A percentile compares a stretch with the other conserved stretches of the same genome.
Conservation (phyloP, 2,113 vertebrate species). For the Poecile atricapillus region DNA sequence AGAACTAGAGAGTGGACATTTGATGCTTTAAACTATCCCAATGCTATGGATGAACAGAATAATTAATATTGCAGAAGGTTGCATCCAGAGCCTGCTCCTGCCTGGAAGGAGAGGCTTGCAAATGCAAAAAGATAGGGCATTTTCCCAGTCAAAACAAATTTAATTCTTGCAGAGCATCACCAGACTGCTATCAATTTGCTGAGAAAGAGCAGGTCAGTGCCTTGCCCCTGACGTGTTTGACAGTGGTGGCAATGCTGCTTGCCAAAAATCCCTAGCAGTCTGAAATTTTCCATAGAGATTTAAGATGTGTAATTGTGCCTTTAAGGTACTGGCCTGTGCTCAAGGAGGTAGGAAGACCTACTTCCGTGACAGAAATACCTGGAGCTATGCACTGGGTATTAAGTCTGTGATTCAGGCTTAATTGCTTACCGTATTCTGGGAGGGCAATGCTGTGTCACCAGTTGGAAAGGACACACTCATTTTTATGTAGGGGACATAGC, state of each 20-base stretch:
- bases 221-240: background rate
- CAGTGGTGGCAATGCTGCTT: background rate
- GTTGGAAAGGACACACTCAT: background rate
- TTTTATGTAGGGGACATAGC: background rate
- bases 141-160: background rate
- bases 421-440: background rate
- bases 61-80: background rate
- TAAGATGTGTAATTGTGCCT: slow-evolving; percentile 1
- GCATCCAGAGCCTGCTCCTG: background rate
- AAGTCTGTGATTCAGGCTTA: background rate
- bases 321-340: background rate
- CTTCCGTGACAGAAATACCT: background rate
- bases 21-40: background rate
- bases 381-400: background rate
- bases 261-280: background rate
- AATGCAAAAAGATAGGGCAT: background rate
- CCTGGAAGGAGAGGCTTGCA: background rate
- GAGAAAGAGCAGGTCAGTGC: background rate
- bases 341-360: background rate
- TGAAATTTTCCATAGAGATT: slow-evolving; percentile 1
- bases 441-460: background rate
- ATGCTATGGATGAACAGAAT: background rate
- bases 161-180: background rate
- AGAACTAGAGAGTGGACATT: background rate
- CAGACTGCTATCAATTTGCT: background rate